Evolutionary conservation across 2,797 vertebrate species (phyloP).

Genomic region (Mionectes olivaceus): DNA sequence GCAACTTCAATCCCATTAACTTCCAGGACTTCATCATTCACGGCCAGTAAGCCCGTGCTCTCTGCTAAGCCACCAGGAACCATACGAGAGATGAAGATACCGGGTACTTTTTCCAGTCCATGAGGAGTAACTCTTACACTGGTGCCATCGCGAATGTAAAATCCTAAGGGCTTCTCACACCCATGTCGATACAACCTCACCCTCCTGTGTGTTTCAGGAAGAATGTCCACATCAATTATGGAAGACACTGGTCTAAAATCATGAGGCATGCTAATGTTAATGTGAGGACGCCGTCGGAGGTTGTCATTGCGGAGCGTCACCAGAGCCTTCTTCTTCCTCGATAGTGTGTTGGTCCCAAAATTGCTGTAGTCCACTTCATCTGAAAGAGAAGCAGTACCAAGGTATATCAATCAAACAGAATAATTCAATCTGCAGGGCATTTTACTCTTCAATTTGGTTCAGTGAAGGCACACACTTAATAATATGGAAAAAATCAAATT

Average conservation of each 20-base stretch:
- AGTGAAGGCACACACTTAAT: not conserved
- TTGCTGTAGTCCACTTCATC: constrained; percentile 94
- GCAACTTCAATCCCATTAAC: constrained; percentile 98
- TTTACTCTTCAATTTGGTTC: not conserved
- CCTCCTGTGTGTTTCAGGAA: constrained; percentile 94
- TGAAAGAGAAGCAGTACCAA: constrained; percentile 72
- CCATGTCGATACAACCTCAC: constrained; percentile 94
- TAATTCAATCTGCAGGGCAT: not conserved
- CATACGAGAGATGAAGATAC: constrained; percentile 97
- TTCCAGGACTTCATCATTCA: constrained; percentile 97
- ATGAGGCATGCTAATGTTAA: constrained; percentile 94
- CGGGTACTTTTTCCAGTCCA: constrained; percentile 95
- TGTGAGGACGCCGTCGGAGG: constrained; percentile 90
- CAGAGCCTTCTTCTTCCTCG: constrained; percentile 89
- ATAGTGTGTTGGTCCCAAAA: constrained; percentile 91
- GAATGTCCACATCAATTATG: constrained; percentile 97
- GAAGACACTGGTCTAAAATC: constrained; percentile 97
- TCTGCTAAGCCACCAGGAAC: constrained; percentile 95
- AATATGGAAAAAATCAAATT: not conserved
- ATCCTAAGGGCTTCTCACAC: constrained; percentile 94
- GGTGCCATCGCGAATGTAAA: constrained; percentile 96
- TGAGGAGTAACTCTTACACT: constrained; percentile 95
- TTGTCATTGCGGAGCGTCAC: constrained; percentile 90
- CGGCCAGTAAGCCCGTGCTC: constrained; percentile 94
- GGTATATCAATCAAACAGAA: not conserved